Percentiles rank a stretch among this genome's conserved stretches.
Conservation (phyloP, 2,888 invertebrate genomes). For the Caenorhabditis plicata region DNA sequence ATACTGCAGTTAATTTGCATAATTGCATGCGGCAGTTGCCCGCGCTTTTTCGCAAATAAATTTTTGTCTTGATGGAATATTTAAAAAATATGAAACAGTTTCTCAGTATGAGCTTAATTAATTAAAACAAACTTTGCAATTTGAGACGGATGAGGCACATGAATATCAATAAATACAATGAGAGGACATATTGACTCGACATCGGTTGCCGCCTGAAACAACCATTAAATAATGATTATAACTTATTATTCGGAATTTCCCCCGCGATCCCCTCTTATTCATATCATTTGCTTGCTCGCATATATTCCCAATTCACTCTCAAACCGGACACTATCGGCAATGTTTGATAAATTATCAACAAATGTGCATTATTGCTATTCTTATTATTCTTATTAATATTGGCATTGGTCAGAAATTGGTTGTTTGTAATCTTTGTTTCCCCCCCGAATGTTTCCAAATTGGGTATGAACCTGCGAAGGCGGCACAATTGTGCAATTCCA, state of each 20-base stretch:
- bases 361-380: too few relatives aligned
- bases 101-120: not conserved
- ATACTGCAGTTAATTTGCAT: too few relatives aligned
- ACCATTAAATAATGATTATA: not conserved
- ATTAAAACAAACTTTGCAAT: constrained; percentile 51
- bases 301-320: too few relatives aligned
- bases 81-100: not conserved
- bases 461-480: constrained; percentile 13
- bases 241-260: not conserved
- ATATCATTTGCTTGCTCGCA: too few relatives aligned
- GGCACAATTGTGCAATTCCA: constrained; percentile 38
- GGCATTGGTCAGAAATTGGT: too few relatives aligned
- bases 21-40: too few relatives aligned
- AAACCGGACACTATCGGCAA: too few relatives aligned
- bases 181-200: constrained; percentile 45
- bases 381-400: too few relatives aligned
- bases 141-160: constrained; percentile 43
- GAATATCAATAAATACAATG: constrained; percentile 55
- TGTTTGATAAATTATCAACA: too few relatives aligned
- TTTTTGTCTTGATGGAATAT: not conserved
- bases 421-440: not conserved
- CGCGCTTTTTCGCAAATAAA: too few relatives aligned
- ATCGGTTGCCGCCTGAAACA: constrained; percentile 31
- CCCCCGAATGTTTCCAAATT: not conserved
- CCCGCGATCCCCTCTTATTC: too few relatives aligned